These are phyloP conservation scores for Thamnophis sirtalis DNA, from an alignment of 2,113 vertebrate genomes.

Conservation along the genomic window DNA sequence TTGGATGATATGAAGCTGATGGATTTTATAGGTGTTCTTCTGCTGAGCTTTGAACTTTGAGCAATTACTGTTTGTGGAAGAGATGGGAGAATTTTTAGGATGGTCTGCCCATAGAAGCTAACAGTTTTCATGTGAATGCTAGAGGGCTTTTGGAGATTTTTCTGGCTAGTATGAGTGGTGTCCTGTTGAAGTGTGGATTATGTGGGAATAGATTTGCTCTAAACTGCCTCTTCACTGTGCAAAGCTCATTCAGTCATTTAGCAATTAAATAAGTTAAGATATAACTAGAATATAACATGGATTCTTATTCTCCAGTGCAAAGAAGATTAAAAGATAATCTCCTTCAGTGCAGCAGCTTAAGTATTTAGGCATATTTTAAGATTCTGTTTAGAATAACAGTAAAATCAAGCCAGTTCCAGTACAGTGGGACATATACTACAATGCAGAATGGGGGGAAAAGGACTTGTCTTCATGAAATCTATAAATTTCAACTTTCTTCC, in stretches of 20 bases:
- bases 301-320: background rate
- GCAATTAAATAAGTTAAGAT: background rate
- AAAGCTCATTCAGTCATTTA: background rate
- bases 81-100: background rate
- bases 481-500: background rate
- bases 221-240: background rate
- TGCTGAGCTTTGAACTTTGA: background rate
- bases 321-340: background rate
- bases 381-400: background rate
- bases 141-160: background rate
- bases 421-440: background rate
- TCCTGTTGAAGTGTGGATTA: background rate
- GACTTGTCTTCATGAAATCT: background rate
- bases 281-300: background rate
- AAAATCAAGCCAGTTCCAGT: background rate
- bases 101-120: background rate
- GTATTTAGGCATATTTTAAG: background rate
- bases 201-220: background rate
- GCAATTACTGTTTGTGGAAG: background rate
- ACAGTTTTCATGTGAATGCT: background rate
- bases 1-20: background rate
- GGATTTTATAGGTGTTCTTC: background rate
- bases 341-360: background rate
- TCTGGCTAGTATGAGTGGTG: background rate
- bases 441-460: background rate